Evolutionary conservation across 2,888 invertebrate genomes (phyloP).

Genomic region (Lagria hirta): DNA sequence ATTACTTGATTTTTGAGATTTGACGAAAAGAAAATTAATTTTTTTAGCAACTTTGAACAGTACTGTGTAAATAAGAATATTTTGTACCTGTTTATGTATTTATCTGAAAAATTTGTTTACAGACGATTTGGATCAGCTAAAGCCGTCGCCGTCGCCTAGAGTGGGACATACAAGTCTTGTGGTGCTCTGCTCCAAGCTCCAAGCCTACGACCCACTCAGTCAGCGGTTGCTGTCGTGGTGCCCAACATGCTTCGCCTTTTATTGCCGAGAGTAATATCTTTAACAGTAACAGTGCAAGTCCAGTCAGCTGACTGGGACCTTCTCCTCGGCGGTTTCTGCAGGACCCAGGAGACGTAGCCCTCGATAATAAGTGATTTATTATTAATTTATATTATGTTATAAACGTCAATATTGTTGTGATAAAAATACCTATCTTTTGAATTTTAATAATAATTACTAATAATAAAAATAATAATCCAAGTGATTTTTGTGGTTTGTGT

Average conservation of each 20-base stretch:
- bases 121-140: no score
- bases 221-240: conserved; percentile 27
- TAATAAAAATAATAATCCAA: background rate
- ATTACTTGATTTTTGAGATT: no score
- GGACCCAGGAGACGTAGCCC: conserved; percentile 18
- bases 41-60: no score
- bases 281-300: conserved; percentile 21
- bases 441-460: no score
- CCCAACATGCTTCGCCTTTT: conserved; percentile 28
- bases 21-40: no score
- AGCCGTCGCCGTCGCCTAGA: conserved; percentile 12
- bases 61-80: no score
- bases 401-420: no score
- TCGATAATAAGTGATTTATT: conserved; percentile 21
- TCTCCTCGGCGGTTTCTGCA: conserved; percentile 13
- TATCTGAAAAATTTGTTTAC: no score
- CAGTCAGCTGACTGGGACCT: conserved; percentile 19
- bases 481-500: no score
- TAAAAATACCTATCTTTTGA: conserved; percentile 4
- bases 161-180: conserved; percentile 22
- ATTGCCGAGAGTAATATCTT: conserved; percentile 15
- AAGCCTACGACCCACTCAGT: conserved; percentile 20
- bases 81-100: no score
- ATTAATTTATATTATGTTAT: no score
- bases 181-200: conserved; percentile 9